Conservation (phyloP, 2,888 invertebrate genomes). For the Protodeltote pygarga region DNA sequence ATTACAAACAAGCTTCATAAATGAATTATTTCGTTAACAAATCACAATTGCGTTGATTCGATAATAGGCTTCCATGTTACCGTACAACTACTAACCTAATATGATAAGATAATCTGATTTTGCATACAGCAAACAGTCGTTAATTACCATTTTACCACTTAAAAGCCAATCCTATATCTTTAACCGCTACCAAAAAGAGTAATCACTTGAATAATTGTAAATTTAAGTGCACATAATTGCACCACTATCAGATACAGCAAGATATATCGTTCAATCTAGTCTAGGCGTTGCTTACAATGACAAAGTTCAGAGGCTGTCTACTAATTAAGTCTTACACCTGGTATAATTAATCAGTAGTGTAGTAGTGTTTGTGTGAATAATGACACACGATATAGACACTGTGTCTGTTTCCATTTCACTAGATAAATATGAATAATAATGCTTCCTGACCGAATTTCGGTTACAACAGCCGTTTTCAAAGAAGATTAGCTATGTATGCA, state of each 20-base stretch:
- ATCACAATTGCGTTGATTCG: no score
- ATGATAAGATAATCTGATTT: no score
- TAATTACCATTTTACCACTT: no score
- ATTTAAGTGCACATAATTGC: slow-evolving; percentile 41
- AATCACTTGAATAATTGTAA: slow-evolving; percentile 7
- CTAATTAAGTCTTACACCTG: slow-evolving; percentile 75
- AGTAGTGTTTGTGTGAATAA: slow-evolving; percentile 28
- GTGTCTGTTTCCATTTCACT: background rate
- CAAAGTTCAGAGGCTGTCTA: slow-evolving; percentile 53
- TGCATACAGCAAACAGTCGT: no score
- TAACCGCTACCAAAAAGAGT: background rate
- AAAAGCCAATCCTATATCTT: background rate
- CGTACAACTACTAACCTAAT: no score
- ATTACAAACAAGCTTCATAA: no score
- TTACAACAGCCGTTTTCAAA: no score
- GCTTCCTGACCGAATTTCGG: no score
- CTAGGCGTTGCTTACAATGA: slow-evolving; percentile 50
- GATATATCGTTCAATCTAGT: slow-evolving; percentile 58
- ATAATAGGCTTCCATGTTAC: no score
- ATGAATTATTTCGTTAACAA: no score
- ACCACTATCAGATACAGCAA: slow-evolving; percentile 43
- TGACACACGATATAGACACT: slow-evolving; percentile 6
- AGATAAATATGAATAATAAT: no score
- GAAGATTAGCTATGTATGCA: no score
- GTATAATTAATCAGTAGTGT: slow-evolving; percentile 65